Conservation (phyloP, 2,113 vertebrate species). For the Apistogramma diplotaenia region DNA sequence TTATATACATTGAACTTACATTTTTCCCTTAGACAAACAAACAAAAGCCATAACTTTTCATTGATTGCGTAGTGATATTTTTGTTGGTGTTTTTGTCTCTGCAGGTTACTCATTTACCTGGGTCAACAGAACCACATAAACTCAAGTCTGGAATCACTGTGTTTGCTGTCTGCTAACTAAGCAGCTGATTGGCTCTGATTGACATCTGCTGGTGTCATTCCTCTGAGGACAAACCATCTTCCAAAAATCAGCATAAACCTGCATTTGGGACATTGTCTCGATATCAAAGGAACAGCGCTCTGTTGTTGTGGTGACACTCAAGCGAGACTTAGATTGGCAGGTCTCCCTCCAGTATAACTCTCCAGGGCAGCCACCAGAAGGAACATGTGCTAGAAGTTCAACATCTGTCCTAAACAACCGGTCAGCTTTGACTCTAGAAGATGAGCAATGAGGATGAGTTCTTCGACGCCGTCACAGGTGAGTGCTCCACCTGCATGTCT, state of each 20-base stretch:
- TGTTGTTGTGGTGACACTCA: constrained; percentile 8
- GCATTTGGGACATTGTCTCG: neutral
- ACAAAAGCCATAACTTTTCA: neutral
- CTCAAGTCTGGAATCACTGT: neutral
- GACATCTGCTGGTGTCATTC: neutral
- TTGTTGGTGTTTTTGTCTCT: neutral
- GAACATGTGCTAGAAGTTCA: constrained; percentile 76
- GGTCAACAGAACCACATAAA: neutral
- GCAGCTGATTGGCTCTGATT: neutral
- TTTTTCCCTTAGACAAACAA: neutral
- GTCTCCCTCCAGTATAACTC: constrained; percentile 26
- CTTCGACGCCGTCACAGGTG: constrained; percentile 95
- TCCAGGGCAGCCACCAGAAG: constrained; percentile 16
- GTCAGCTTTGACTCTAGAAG: constrained; percentile 62
- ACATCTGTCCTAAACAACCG: constrained; percentile 28
- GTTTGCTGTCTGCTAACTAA: neutral
- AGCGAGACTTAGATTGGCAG: neutral
- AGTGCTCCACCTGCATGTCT: neutral
- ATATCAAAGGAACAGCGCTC: neutral
- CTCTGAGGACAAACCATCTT: neutral
- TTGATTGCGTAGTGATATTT: neutral
- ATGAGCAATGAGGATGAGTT: constrained; percentile 98
- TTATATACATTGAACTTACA: neutral
- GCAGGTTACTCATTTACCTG: constrained; percentile 23
- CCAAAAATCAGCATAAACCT: neutral